These are phyloP conservation scores for Tamias sibiricus DNA, from an alignment of 2,113 vertebrate genomes.

Conservation along the genomic window DNA sequence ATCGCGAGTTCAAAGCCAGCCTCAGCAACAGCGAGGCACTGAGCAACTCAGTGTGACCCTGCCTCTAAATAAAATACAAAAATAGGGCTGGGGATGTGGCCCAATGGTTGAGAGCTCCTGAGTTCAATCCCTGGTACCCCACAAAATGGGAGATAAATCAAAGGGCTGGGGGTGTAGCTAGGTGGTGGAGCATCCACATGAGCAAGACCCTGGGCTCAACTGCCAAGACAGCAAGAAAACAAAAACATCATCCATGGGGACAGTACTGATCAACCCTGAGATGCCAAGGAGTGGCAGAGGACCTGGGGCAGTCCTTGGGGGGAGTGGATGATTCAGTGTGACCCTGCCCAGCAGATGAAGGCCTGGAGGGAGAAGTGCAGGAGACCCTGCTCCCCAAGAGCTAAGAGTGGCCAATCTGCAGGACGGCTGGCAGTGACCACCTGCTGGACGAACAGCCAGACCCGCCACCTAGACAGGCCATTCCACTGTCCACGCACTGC, in stretches of 20 bases:
- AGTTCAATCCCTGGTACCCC: too few species aligned
- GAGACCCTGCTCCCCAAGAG: background rate
- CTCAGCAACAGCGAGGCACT: too few species aligned
- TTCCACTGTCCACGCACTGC: background rate
- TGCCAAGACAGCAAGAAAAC: background rate
- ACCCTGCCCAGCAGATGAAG: background rate
- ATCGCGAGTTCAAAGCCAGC: too few species aligned
- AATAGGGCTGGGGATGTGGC: too few species aligned
- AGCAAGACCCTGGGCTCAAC: background rate
- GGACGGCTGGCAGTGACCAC: background rate
- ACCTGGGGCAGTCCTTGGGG: background rate
- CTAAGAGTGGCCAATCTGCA: background rate
- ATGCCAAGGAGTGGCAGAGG: background rate
- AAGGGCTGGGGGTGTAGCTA: background rate
- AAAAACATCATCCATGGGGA: background rate
- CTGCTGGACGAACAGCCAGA: background rate
- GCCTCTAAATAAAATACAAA: too few species aligned
- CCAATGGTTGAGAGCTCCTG: too few species aligned
- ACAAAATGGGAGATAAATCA: background rate
- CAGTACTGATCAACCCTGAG: background rate
- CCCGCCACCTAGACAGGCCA: background rate
- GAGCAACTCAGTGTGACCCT: too few species aligned
- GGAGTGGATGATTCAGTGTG: background rate
- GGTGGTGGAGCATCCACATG: background rate
- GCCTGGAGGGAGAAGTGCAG: background rate